Base-by-base conservation (phyloP, 2,888 invertebrate species). In the Trissolcus japonicus region DNA sequence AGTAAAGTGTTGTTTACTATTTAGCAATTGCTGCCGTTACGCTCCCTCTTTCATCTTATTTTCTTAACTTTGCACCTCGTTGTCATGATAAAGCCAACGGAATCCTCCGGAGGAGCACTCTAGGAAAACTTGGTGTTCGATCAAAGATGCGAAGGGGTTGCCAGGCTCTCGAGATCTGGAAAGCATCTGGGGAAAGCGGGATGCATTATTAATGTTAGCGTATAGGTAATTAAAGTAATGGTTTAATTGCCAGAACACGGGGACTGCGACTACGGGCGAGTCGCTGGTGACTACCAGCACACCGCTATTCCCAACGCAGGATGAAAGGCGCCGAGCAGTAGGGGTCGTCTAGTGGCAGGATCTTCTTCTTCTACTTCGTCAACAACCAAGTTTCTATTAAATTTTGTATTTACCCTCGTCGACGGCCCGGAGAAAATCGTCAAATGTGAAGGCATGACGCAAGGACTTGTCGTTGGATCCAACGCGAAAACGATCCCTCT, bases 1-100 rank as follows among this genome's bases (percentile, higher is more conserved):
- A 25, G 25, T 6, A 25, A 35, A 35, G 35, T 29, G 85, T 85
- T 86, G 84, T 87, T 83, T 84, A 83, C 84, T 87, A 87, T 87
- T 87, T 88, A 88, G 87, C 86, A 88, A 87, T 86, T 85, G 85
- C 86, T 83, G 79, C 2, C 2, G 80, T 80, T 79, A 72, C 43
- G 6, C 80, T 76, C 68, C 61, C 76, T 63, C 66, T 74, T 80
- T 80, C 68, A 75, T 76, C 78, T 59, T 57, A 66, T 79, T 79
- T 75, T 77, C 71, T 16, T 29, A 68, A 62, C 77, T 79, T 76
- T 65, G 62, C 75, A 76, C 76, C 73, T 73, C 35, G 50, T 51
- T 48, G 63, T 73, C 41, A 55, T 71, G 61, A 76, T 69, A 43
- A 75, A 61, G 43, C 53, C 63, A 19, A 19, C 41, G 43, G 56